phyloP scores from a whole-genome alignment of 2,888 invertebrate species.

The Eurois occulta region DNA sequence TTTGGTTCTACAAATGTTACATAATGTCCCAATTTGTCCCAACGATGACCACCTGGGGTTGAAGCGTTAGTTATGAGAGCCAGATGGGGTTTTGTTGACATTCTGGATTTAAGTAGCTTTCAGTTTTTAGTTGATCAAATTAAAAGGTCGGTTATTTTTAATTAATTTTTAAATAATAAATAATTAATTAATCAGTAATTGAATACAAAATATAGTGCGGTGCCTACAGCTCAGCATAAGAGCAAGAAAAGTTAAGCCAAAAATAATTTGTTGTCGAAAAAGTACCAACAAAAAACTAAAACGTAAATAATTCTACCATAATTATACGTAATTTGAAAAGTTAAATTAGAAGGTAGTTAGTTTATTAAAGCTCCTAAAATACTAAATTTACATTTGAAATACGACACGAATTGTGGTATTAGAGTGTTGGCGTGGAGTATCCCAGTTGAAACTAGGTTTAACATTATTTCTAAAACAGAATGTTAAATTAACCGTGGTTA shows the following conservation, averaged over 20 bases:
- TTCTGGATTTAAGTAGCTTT: constrained; percentile 6
- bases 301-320: constrained; percentile 7
- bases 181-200: neutral
- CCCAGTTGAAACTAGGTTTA: constrained; percentile 49
- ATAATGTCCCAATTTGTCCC: constrained; percentile 40
- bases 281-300: constrained; percentile 8
- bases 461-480: constrained; percentile 56
- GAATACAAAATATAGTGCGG: neutral
- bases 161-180: too few relatives aligned
- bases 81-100: constrained; percentile 16
- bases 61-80: constrained; percentile 3
- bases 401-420: constrained; percentile 43
- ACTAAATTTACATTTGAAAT: constrained; percentile 49
- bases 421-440: constrained; percentile 39
- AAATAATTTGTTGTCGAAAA: neutral
- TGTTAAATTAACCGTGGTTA: constrained; percentile 47
- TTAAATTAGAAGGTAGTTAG: constrained; percentile 41
- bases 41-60: constrained; percentile 36
- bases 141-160: neutral
- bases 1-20: constrained; percentile 21
- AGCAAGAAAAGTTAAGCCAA: neutral
- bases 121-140: neutral
- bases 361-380: constrained; percentile 42
- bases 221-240: neutral
- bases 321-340: constrained; percentile 42